Evolutionary conservation across 2,888 invertebrate genomes (phyloP).

Genomic region (Eristalinus aeneus): DNA sequence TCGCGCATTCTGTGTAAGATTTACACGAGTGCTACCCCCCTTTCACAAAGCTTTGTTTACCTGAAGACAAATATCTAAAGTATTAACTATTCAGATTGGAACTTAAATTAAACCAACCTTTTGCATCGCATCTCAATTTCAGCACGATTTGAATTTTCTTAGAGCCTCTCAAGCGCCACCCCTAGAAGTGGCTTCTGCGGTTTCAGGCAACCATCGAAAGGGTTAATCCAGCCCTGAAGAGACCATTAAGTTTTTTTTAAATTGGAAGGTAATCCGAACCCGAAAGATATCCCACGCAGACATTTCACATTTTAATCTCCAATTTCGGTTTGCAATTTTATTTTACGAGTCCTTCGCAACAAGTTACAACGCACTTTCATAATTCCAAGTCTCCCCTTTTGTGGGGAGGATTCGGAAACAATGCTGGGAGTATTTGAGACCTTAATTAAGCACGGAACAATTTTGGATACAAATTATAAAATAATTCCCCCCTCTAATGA

Average conservation of each 20-base stretch:
- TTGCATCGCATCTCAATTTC: too few species aligned
- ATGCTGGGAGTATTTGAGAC: not conserved
- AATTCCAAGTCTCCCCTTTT: not conserved
- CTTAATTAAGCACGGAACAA: constrained; percentile 24
- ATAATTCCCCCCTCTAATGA: constrained; percentile 33
- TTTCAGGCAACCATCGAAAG: not conserved
- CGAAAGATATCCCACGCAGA: not conserved
- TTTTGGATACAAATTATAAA: constrained; percentile 29
- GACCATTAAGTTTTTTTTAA: not conserved
- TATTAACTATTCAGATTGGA: too few species aligned
- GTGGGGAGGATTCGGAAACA: not conserved
- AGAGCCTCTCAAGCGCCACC: not conserved
- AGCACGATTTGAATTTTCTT: too few species aligned
- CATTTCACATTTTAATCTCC: not conserved
- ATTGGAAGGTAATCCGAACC: not conserved
- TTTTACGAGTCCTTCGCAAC: not conserved
- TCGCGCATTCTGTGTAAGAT: too few species aligned
- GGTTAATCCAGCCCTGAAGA: not conserved
- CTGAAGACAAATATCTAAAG: too few species aligned
- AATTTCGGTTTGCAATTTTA: not conserved
- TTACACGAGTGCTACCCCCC: too few species aligned
- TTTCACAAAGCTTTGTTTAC: too few species aligned
- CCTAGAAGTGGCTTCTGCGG: not conserved
- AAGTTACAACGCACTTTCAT: not conserved
- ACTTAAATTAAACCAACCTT: too few species aligned